Base-by-base conservation (phyloP, 1,140 invertebrate species). In the Drosophila dunni region DNA sequence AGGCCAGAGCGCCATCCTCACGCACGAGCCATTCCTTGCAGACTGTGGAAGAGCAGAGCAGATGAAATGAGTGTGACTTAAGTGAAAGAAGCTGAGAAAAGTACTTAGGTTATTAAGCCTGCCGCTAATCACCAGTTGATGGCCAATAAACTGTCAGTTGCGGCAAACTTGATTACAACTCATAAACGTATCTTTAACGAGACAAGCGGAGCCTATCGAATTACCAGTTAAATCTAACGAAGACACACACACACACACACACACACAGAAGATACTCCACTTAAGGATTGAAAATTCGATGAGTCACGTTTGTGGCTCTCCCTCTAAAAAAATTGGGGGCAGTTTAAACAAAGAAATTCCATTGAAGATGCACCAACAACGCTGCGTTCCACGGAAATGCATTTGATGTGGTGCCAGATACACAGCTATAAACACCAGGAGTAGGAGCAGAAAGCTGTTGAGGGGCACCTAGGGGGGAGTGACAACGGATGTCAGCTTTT, bases 11-110 rank as follows among this genome's bases (percentile, higher is more conserved):
- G 50, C 96, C 96, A 93, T 99, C 98, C 92, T 98, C 97, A 80
- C 97, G 95, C 45, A 98, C 96, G 71, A 98, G 94, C 97, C 97
- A 99, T 93, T 98, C 96, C 73, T 95, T 95, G 91, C 97, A 96
- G 36, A 98, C 96, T 97, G 93, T 29, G 46, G 44, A 62, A 45
- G 24, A 44, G 50, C 5, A 46, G 9, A 24, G 40, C 46, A n/a
- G 53, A 6, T 17, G 5, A 15, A 20, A 6, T 6, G 34, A 10
- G 9, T 7, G 15, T 38, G 36, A 34, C 0, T 11, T 11, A n/a
- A 53, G 10, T 13, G 17, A 8, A n/a, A 34, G 50, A 34, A 11
- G n/a, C 11, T 6, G 50, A 40, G 36, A 40, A 7, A 34, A 44
- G 38, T 44, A 36, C 29, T 54, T 46, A 56, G 44, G 50, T 70